Percentiles rank a stretch among this genome's conserved stretches.
Evolutionary conservation across 2,113 vertebrate species (phyloP).

Genomic region (Sialia sialis): DNA sequence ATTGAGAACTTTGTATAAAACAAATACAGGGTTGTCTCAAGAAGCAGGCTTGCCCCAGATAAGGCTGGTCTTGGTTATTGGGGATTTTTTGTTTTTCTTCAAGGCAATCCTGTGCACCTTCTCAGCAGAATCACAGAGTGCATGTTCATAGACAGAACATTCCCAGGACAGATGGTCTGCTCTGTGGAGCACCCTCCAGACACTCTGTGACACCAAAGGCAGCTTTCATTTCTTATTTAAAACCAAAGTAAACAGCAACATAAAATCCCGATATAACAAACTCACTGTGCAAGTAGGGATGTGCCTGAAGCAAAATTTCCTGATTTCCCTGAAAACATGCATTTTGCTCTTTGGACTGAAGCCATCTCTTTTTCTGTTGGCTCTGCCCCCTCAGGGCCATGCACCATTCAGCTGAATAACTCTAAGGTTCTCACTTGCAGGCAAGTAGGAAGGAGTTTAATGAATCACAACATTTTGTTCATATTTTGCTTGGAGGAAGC

Average conservation of each 20-base stretch:
- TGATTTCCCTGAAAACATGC: slow-evolving; percentile 63
- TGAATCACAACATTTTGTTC: slow-evolving; percentile 50
- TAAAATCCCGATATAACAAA: slow-evolving; percentile 47
- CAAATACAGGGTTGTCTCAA: background rate
- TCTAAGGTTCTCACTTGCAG: slow-evolving; percentile 43
- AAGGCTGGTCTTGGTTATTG: background rate
- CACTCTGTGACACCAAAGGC: background rate
- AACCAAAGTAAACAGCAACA: slow-evolving; percentile 50
- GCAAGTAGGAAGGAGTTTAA: slow-evolving; percentile 40
- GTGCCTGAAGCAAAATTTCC: slow-evolving; percentile 56
- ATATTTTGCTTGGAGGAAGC: slow-evolving; percentile 31
- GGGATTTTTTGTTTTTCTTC: background rate
- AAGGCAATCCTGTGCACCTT: background rate
- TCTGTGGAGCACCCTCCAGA: background rate
- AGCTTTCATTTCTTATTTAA: slow-evolving; percentile 38
- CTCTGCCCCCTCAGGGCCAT: background rate
- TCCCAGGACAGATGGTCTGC: background rate
- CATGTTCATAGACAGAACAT: background rate
- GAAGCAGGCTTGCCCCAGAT: background rate
- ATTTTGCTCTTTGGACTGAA: slow-evolving; percentile 58
- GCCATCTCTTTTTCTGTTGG: slow-evolving; percentile 44
- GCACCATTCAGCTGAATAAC: slow-evolving; percentile 22
- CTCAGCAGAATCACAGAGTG: background rate
- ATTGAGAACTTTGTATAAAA: background rate
- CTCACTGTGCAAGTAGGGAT: slow-evolving; percentile 9